Base-by-base conservation (phyloP, 2,888 invertebrate genomes). In the Limnephilus marmoratus region DNA sequence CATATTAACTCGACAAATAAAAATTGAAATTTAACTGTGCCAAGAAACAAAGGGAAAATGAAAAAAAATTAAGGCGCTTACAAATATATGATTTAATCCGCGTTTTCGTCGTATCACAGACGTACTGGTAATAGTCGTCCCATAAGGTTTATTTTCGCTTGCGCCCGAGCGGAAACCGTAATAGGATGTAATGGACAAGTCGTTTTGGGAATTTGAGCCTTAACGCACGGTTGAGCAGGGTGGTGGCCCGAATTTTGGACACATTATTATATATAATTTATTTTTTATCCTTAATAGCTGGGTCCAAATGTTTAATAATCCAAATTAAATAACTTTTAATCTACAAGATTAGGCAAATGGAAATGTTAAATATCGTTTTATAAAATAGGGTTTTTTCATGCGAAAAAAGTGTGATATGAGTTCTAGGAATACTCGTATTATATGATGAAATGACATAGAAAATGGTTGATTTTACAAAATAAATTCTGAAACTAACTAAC, bases 161-260 rank as follows among this genome's bases (percentile, higher is more conserved):
- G 82, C 90, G 83, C 53, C 53, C 49, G 45, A 83, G 90, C 82
- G 83, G 90, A 90, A 90, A 90, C 83, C n/a, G 24, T 90, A 90
- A 90, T 90, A 83, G 83, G 68, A 88, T 88, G 29, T 88, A 34
- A 29, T 88, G 88, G 88, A 88, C 88, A 88, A 68, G 68, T 88
- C 88, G 68, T 88, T 88, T 31, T 24, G 68, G 68, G 88, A 88
- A 88, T 88, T 29, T 68, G 88, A 88, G 88, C 88, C 88, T 68
- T 88, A 88, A 85, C 85, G 85, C 85, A n/a, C 29, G 41, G 45
- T 45, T 15, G 85, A n/a, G 41, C 15, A 24, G 85, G 85, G 85
- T 3, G 45, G n/a, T n/a, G 85, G n/a, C 41, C n/a, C 45, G 37
- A 37, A 41, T 85, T 85, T 41, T 12, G 85, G 45, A 18, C 37